These are phyloP conservation scores for Lipophrys pholis DNA, from an alignment of 2,113 vertebrate species.

Conservation along the genomic window DNA sequence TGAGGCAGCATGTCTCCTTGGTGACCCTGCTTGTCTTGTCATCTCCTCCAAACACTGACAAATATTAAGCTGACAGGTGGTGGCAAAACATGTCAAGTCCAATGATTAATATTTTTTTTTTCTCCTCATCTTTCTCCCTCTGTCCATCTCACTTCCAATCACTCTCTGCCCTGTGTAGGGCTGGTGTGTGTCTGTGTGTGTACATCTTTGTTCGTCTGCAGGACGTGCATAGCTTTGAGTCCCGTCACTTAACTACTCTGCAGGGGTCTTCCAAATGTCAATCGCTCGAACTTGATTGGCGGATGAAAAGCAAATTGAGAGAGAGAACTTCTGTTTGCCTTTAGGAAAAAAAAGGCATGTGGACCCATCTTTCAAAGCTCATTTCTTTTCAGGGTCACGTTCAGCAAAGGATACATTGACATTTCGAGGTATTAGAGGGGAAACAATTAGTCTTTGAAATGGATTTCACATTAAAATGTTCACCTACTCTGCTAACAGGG, in stretches of 20 bases:
- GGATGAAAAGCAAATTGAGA: slow-evolving; percentile 41
- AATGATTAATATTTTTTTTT: slow-evolving; percentile 57
- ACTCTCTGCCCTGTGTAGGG: slow-evolving; percentile 24
- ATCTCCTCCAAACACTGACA: slow-evolving; percentile 50
- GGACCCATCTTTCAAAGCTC: slow-evolving; percentile 29
- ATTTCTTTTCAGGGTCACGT: slow-evolving; percentile 16
- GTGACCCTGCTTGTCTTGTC: slow-evolving; percentile 48
- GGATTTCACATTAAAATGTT: not conserved
- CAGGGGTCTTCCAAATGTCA: slow-evolving; percentile 41
- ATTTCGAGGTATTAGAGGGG: slow-evolving; percentile 29
- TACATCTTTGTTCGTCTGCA: not conserved
- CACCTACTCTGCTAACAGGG: not conserved
- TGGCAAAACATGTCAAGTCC: slow-evolving; percentile 68
- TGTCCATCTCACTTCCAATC: slow-evolving; percentile 49
- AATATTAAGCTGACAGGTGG: slow-evolving; percentile 59
- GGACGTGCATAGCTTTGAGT: slow-evolving; percentile 10
- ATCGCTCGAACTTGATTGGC: slow-evolving; percentile 44
- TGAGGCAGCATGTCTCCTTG: slow-evolving; percentile 37
- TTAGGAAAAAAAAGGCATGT: slow-evolving; percentile 19
- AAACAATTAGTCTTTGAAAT: not conserved
- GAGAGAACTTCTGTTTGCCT: slow-evolving; percentile 31
- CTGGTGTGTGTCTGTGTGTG: not conserved
- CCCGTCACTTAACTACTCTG: slow-evolving; percentile 48
- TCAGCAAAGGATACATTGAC: slow-evolving; percentile 16
- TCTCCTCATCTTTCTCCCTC: slow-evolving; percentile 35